Evolutionary conservation across 2,888 invertebrate genomes (phyloP), one percentile per base, ranked within the genome.

Genomic region (Coleophora flavipennella): DNA sequence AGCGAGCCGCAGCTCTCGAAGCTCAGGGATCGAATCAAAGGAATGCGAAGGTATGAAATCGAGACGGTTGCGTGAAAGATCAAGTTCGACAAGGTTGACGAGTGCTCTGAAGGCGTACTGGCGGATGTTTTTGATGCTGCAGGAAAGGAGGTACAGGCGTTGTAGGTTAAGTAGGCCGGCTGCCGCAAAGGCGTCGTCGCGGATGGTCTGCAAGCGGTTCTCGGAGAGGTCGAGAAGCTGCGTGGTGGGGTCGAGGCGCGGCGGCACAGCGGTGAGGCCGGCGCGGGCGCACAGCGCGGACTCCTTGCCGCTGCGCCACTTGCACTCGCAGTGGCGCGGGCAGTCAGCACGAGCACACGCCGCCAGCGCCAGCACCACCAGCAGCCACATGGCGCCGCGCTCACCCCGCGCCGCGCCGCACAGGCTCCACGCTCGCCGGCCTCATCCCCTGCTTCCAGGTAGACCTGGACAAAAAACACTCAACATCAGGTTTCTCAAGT

Each of bases 261-360:
- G 83, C 28, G 94, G 94, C 53, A 94, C 88, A 59, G 88, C 86
- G 53, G 90, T 88, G 55, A 94, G 87, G 65, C 91, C 92, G 44
- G 91, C 91, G 67, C 90, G 90, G 55, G 89, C 87, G 79, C 94
- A 95, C 57, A 92, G 85, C 41, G 93, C 94, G 36, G 93, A 91
- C 77, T 94, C 93, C 74, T 94, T 94, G 58, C 94, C 94, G 65
- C 90, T 91, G 71, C 92, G 92, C 94, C 94, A 95, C 78, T 93
- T 93, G 86, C 94, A 94, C 75, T 93, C 92, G 80, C 94, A 95
- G 55, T 90, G 86, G 46, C 87, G 86, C 38, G 92, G 92, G 67
- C 92, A 92, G 57, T 90, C 90, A 61, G 89, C 88, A 60, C 84
- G 76, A 57, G 85, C 84, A 62, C 76, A 77, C 60, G 75, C 79